Conservation (phyloP, 2,113 vertebrate species). For the Tyrannus savana region DNA sequence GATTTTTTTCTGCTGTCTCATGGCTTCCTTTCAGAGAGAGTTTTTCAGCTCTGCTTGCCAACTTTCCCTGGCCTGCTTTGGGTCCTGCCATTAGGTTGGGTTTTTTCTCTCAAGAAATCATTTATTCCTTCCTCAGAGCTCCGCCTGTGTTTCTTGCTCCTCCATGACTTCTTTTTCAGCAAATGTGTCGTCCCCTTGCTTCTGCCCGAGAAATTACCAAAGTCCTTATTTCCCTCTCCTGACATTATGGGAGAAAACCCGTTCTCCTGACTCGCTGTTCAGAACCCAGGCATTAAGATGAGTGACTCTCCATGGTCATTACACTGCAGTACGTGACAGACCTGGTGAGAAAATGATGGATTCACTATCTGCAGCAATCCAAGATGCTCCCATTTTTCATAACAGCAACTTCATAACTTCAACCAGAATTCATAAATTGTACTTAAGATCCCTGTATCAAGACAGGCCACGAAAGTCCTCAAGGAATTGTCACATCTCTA, state of each 20-base stretch:
- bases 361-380: neutral
- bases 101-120: neutral
- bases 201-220: neutral
- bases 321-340: neutral
- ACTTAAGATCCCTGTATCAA: neutral
- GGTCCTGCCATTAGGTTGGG: neutral
- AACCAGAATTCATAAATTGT: constrained; percentile 21
- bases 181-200: neutral
- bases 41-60: constrained; percentile 9
- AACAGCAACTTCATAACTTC: neutral
- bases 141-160: neutral
- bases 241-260: neutral
- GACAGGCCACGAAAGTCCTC: neutral
- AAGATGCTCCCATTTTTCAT: constrained; percentile 1
- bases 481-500: neutral
- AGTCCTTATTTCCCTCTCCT: neutral
- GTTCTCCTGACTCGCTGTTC: neutral
- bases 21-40: constrained; percentile 15
- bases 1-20: constrained; percentile 39
- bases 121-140: neutral
- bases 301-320: neutral
- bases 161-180: neutral
- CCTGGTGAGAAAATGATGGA: neutral
- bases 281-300: neutral
- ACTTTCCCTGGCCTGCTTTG: neutral